Evolutionary conservation across 1,140 invertebrate genomes (phyloP), one percentile per base, ranked within the genome.

Genomic region (Eumeta japonica): DNA sequence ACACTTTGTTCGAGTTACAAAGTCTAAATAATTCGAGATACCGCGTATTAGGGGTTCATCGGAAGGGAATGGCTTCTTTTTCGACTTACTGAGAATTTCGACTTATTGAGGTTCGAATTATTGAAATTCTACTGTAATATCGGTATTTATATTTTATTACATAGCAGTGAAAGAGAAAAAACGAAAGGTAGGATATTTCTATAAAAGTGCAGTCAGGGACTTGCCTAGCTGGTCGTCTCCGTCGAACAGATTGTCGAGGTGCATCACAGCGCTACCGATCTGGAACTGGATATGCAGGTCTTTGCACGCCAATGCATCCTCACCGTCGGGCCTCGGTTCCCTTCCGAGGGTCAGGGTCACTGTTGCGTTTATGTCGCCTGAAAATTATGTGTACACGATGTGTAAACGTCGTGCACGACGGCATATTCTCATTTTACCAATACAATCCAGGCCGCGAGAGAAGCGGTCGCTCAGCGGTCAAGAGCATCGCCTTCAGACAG

Each of bases 181-280:
- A 24, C 7, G 20, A 24, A 24, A 24, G 20, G n/a, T 24, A 7
- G 20, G n/a, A n/a, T 7, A 24, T 24, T 24, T 24, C 20, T 7
- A 24, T 7, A 24, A 7, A 24, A n/a, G 20, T 24, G n/a, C 20
- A 24, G n/a, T n/a, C n/a, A n/a, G n/a, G n/a, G 50, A 35, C 49
- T 44, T 52, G 62, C 81, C 81, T 20, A 89, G 55, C 15, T 80
- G 80, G 33, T 78, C 61, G 46, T 89, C 83, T 0, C 84, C 84
- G 43, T 84, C 82, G 48, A 88, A 87, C 0, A 88, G 62, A 67
- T 88, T 83, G 3, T 84, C 79, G 3, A 89, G 62, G 35, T 83
- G 62, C 35, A 87, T 74, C 3, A 68, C 65, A 0, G 82, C 82
- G 19, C 79, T 54, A 1, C 77, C 80, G 5, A 86, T 74, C 9